Conservation (phyloP, 2,797 vertebrate genomes). For the Sebastes hopkinsi region DNA sequence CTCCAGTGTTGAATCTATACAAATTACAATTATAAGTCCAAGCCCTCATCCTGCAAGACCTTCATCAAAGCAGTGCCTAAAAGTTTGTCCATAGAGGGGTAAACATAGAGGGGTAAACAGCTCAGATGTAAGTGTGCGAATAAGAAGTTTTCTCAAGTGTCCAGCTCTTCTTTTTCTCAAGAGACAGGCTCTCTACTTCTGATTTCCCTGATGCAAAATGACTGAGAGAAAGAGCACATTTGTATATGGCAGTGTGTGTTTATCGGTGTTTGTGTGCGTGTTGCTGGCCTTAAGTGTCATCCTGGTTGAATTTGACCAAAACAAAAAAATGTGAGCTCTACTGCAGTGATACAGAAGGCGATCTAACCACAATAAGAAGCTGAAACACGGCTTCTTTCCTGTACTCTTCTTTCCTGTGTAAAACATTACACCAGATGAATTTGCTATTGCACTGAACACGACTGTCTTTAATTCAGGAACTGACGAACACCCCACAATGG, state of each 20-base stretch:
- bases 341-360: background rate
- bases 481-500: slow-evolving; percentile 14
- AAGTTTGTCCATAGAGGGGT: background rate
- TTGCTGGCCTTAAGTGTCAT: background rate
- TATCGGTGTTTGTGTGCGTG: background rate
- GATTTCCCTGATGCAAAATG: background rate
- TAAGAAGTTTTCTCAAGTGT: background rate
- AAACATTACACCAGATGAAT: background rate
- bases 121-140: background rate
- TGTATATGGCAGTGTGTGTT: background rate
- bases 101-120: background rate
- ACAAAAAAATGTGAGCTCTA: background rate
- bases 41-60: background rate
- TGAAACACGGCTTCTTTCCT: background rate
- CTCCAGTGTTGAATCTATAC: background rate
- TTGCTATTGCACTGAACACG: background rate
- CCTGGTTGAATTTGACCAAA: background rate
- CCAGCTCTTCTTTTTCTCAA: background rate
- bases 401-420: background rate
- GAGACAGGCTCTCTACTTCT: background rate
- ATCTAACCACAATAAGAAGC: background rate
- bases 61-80: background rate
- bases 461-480: slow-evolving; percentile 14
- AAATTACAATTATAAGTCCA: background rate
- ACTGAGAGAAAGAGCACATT: background rate